Evolutionary conservation across 2,888 invertebrate species (phyloP).

Genomic region (Proisotoma minuta): DNA sequence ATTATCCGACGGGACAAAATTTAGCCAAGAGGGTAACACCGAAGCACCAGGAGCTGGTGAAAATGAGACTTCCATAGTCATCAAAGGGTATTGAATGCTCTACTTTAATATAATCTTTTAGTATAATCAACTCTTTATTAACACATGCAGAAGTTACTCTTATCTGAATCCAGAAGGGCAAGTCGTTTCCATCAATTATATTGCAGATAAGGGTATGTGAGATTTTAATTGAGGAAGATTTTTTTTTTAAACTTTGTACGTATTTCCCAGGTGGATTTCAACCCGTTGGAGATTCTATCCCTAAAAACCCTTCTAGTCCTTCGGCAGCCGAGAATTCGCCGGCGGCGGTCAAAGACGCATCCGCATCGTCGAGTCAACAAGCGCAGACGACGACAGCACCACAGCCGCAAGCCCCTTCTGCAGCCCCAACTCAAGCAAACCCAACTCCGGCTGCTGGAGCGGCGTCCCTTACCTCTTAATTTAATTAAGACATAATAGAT

Average conservation of each 20-base stretch:
- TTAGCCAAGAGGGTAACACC: slow-evolving; percentile 35
- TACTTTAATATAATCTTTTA: background rate
- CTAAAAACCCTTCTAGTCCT: slow-evolving; percentile 8
- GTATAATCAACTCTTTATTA: background rate
- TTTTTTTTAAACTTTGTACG: background rate
- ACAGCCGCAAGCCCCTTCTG: slow-evolving; percentile 11
- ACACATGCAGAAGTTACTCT: slow-evolving; percentile 17
- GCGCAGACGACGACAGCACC: slow-evolving; percentile 8
- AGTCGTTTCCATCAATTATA: slow-evolving; percentile 29
- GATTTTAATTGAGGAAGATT: too few relatives aligned
- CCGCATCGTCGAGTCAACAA: background rate
- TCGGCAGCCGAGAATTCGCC: background rate
- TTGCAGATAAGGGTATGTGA: slow-evolving; percentile 28
- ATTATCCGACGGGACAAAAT: slow-evolving; percentile 38
- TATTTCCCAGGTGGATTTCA: slow-evolving; percentile 31
- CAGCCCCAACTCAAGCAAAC: background rate
- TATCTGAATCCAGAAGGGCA: slow-evolving; percentile 37
- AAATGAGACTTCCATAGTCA: slow-evolving; percentile 27
- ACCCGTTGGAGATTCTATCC: slow-evolving; percentile 29
- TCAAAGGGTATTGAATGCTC: slow-evolving; percentile 15
- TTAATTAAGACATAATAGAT: background rate
- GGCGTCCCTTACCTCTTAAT: background rate
- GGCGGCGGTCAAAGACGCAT: background rate
- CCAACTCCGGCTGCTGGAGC: slow-evolving; percentile 7
- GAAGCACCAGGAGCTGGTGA: slow-evolving; percentile 32